Percentiles rank a stretch among this genome's conserved stretches.
Conservation (phyloP, 2,113 vertebrate genomes). For the Chiloscyllium plagiosum region DNA sequence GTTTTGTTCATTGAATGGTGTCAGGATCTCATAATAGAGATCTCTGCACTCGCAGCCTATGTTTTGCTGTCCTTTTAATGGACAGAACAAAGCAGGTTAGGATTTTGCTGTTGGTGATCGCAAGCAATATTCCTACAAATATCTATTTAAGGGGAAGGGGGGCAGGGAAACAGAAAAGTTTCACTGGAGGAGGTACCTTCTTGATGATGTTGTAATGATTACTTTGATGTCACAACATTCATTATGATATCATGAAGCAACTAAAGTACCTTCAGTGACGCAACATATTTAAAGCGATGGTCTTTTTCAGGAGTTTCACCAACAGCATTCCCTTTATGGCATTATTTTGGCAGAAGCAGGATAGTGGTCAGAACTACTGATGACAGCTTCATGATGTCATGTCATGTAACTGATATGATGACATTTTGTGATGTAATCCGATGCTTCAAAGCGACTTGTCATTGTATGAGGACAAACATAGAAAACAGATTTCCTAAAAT, state of each 20-base stretch:
- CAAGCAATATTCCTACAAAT: neutral
- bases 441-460: neutral
- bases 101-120: neutral
- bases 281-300: neutral
- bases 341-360: neutral
- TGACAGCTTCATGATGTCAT: neutral
- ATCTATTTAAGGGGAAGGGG: neutral
- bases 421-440: conserved; percentile 11
- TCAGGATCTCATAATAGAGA: neutral
- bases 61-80: neutral
- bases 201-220: neutral
- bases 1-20: neutral
- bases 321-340: neutral
- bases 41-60: neutral
- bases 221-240: conserved; percentile 5
- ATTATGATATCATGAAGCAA: conserved; percentile 9
- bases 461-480: neutral
- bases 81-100: neutral
- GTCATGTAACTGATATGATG: neutral
- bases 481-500: conserved; percentile 13
- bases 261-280: conserved; percentile 1
- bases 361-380: neutral
- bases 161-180: neutral
- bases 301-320: neutral
- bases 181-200: neutral